A percentile compares a stretch with the other conserved stretches of the same genome.
Conservation (phyloP, 2,797 vertebrate genomes). For the Lycodopsis pacificus region DNA sequence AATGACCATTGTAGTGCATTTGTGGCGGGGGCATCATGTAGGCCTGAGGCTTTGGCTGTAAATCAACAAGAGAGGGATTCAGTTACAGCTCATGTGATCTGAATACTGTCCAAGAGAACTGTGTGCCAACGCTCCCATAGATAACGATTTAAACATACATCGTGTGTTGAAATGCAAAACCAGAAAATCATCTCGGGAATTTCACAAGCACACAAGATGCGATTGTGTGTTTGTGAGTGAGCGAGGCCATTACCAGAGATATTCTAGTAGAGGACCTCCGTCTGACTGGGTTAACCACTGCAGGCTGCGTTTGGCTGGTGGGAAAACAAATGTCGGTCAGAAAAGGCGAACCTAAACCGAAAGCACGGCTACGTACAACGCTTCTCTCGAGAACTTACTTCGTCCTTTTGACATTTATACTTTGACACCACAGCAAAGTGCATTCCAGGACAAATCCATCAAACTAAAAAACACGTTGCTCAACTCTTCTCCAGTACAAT, state of each 20-base stretch:
- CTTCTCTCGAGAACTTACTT: not conserved
- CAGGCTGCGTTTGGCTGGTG: conserved; percentile 89
- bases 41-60: conserved; percentile 92
- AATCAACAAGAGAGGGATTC: conserved; percentile 56
- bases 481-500: not conserved
- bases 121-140: not conserved
- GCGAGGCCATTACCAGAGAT: conserved; percentile 89
- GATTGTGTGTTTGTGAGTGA: not conserved
- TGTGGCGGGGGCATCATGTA: conserved; percentile 94
- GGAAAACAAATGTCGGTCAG: conserved; percentile 41
- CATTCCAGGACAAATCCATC: conserved; percentile 1
- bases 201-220: not conserved
- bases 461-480: not conserved
- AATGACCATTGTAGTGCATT: conserved; percentile 97
- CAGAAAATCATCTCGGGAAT: conserved; percentile 5
- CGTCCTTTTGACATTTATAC: not conserved
- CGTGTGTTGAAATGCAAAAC: not conserved
- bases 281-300: conserved; percentile 91
- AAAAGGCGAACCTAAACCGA: not conserved
- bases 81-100: conserved; percentile 37
- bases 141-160: not conserved
- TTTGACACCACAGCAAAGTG: not conserved
- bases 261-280: conserved; percentile 93
- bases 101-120: conserved; percentile 8
- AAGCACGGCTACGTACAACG: not conserved